Conservation (phyloP, 2,888 invertebrate species). For the Perdita meconis region DNA sequence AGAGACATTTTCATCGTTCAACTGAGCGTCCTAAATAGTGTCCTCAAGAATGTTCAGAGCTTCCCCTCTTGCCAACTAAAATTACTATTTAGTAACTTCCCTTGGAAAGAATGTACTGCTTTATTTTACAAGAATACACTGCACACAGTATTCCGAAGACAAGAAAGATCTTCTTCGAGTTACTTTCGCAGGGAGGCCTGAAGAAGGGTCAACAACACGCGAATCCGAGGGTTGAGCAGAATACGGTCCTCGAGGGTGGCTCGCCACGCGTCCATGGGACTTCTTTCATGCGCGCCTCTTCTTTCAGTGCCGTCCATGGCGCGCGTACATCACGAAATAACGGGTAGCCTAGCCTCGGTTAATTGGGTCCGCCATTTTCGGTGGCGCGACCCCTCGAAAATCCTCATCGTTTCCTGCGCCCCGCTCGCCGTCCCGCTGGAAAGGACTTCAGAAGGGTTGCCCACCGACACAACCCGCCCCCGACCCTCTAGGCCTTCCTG, state of each 20-base stretch:
- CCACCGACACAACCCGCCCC: conserved; percentile 73
- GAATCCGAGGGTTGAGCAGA: conserved; percentile 64
- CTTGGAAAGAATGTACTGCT: too few relatives aligned
- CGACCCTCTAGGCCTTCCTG: conserved; percentile 71
- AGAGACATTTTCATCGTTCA: conserved; percentile 13
- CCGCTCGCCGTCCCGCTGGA: conserved; percentile 51
- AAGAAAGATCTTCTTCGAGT: too few relatives aligned
- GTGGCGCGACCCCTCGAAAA: conserved; percentile 76
- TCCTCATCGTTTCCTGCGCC: conserved; percentile 69
- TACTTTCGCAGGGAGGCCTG: conserved; percentile 47
- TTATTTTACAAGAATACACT: too few relatives aligned
- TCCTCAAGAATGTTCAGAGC: conserved; percentile 13
- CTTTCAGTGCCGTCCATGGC: conserved; percentile 68
- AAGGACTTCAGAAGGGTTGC: conserved; percentile 80
- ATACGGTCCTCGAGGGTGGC: conserved; percentile 41
- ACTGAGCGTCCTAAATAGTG: not conserved
- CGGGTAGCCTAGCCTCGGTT: conserved; percentile 80
- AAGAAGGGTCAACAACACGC: conserved; percentile 77
- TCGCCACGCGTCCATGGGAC: conserved; percentile 55
- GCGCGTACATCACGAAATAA: conserved; percentile 63
- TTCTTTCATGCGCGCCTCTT: conserved; percentile 68
- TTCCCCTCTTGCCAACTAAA: not conserved
- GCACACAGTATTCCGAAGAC: too few relatives aligned
- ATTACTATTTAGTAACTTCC: too few relatives aligned
- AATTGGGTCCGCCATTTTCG: conserved; percentile 85